Conservation (phyloP, 2,113 vertebrate species). For the Alethe castanea region DNA sequence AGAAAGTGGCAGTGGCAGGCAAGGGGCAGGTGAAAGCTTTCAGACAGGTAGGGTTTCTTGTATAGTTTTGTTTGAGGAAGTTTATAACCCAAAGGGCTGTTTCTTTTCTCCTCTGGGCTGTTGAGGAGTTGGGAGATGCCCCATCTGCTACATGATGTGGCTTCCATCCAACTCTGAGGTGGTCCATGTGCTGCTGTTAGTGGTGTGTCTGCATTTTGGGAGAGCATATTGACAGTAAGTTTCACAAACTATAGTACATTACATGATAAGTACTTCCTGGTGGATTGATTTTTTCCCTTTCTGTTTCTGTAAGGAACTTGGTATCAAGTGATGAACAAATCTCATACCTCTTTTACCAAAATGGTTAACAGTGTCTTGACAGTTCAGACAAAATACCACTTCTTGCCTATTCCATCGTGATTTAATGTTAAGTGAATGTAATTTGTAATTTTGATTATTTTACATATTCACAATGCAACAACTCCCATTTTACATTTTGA, state of each 20-base stretch:
- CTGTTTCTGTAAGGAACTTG: background rate
- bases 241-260: background rate
- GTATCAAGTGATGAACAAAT: background rate
- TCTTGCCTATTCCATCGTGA: background rate
- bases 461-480: background rate
- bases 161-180: background rate
- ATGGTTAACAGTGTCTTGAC: background rate
- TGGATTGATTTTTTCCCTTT: background rate
- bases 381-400: background rate
- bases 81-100: background rate
- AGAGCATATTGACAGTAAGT: background rate
- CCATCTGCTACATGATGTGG: rapidly evolving
- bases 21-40: background rate
- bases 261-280: background rate
- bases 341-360: background rate
- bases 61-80: background rate
- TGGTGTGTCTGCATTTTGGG: background rate
- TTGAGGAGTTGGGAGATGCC: background rate
- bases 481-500: background rate
- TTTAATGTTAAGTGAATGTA: background rate
- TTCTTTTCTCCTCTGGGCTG: background rate
- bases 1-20: background rate
- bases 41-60: background rate
- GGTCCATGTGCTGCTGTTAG: background rate
- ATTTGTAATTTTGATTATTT: background rate